Percentiles rank a stretch among this genome's conserved stretches.
phyloP scores from a whole-genome alignment of 2,113 vertebrate species.

The Pungitius pungitius region DNA sequence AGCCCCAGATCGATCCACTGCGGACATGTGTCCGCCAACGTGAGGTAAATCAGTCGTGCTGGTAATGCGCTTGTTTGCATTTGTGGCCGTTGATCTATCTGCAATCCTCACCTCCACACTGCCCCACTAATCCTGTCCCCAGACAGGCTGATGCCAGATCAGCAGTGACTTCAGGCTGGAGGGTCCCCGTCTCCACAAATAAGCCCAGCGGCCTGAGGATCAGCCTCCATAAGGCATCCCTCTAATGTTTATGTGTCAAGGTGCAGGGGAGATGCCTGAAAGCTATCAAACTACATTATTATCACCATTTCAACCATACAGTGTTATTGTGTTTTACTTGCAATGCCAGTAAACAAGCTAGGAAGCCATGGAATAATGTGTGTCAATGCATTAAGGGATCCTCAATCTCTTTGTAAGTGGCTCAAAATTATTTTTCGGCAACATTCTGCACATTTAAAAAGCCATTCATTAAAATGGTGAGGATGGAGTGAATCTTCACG shows the following conservation, averaged over 20 bases:
- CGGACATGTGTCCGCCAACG: constrained; percentile 49
- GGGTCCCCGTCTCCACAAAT: constrained; percentile 49
- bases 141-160: constrained; percentile 80
- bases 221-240: constrained; percentile 21
- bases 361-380: not conserved
- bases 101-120: constrained; percentile 66
- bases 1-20: constrained; percentile 11
- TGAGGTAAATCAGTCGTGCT: constrained; percentile 55
- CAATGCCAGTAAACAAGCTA: no score
- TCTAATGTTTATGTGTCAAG: not conserved
- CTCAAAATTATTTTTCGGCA: not conserved
- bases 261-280: not conserved
- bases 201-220: constrained; percentile 30
- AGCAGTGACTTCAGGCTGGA: constrained; percentile 57
- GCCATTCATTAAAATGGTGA: not conserved
- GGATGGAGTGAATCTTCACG: not conserved
- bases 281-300: not conserved
- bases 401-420: not conserved
- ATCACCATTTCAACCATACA: not conserved
- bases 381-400: not conserved
- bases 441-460: not conserved
- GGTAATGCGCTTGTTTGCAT: constrained; percentile 67
- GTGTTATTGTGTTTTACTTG: no score
- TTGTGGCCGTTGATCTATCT: constrained; percentile 62
- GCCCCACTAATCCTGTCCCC: constrained; percentile 74